Base-by-base conservation (phyloP, 1,140 invertebrate genomes). In the Pinna nobilis region DNA sequence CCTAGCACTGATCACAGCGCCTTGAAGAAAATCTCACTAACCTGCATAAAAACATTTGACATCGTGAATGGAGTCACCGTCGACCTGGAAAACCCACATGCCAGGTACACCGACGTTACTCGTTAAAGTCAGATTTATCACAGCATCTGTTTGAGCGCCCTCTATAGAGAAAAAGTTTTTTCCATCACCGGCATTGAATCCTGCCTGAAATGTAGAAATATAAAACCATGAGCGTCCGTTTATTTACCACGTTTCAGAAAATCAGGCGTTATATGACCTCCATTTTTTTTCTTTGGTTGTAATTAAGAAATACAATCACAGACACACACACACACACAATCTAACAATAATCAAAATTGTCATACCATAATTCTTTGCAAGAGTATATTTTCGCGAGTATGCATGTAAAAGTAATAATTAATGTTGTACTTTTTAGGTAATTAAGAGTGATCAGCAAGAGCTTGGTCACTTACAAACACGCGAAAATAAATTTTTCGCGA, bases 181-280 rank as follows among this genome's bases (percentile, higher is more conserved):
- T 7, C 51, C 55, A 51, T 83, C 76, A 1, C 80, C 83, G 28
- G 83, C 81, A 63, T 84, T 82, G 67, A 83, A 83, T 25, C 83
- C 83, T 64, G 81, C 83, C 83, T 84, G 70, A 25, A 55, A 65
- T 30, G 2, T 39, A 50, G 63, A 6, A 70, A 20, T 15, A 25
- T 35, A 35, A 15, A 47, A 23, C 2, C 39, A 37, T 28, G 28
- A 35, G 13, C 3, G n/a, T 4, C 13, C 30, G 11, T 3, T 13
- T 53, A 3, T 5, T 25, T 18, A 49, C 30, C 18, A 49, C 18
- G 7, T 30, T 11, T 30, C 3, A 49, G n/a, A 6, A 7, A 7
- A 18, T 44, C 39, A 44, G 39, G 7, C 7, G 7, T 44, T 18
- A 44, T 44, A 9, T 44, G 18, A 44, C 39, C 18, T 44, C 39